phyloP scores from a whole-genome alignment of 2,797 vertebrate genomes.

The Microcaecilia unicolor region DNA sequence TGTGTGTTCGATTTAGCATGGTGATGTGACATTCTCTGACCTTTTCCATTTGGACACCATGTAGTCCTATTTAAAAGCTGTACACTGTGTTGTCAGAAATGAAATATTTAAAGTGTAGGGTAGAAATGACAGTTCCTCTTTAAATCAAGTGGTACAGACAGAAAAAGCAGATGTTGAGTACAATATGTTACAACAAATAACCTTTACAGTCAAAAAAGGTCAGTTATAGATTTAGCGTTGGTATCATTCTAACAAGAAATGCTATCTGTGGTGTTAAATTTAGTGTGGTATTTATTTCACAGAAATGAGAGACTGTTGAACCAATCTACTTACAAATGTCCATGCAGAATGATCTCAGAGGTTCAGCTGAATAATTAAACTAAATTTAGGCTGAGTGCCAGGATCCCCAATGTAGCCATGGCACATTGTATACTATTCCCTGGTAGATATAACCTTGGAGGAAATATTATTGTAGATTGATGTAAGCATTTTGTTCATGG shows the following conservation, averaged over 20 bases:
- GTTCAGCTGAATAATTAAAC: not conserved
- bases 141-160: not conserved
- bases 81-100: too few species aligned
- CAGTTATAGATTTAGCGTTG: not conserved
- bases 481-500: slow-evolving; percentile 1
- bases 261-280: slow-evolving; percentile 5
- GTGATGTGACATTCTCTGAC: too few species aligned
- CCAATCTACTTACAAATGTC: not conserved
- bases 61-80: too few species aligned
- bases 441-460: not conserved
- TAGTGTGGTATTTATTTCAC: slow-evolving; percentile 10
- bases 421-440: too few species aligned
- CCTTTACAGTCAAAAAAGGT: not conserved
- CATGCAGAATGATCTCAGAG: not conserved
- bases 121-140: too few species aligned
- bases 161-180: not conserved
- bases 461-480: not conserved
- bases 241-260: not conserved
- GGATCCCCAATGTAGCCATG: not conserved
- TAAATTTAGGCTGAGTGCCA: not conserved
- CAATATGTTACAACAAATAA: not conserved
- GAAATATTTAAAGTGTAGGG: too few species aligned
- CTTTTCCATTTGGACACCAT: too few species aligned
- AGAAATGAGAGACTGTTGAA: not conserved
- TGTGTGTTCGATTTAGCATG: too few species aligned